These are phyloP conservation scores for Bombus polaris DNA, from an alignment of 1,140 invertebrate species.

Conservation along the genomic window DNA sequence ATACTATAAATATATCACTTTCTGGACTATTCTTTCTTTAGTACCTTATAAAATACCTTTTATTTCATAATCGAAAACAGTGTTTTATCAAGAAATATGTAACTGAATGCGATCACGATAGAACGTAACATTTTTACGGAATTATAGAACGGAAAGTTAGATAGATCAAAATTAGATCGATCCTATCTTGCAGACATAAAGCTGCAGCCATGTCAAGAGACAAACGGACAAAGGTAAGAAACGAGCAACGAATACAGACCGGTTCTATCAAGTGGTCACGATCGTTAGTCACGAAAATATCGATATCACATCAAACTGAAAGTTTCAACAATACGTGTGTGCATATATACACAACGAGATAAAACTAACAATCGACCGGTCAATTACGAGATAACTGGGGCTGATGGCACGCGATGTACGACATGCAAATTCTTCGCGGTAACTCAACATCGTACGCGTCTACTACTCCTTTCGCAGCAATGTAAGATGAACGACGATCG, in stretches of 20 bases:
- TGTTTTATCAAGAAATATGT: not conserved
- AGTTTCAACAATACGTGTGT: not conserved
- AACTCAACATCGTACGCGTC: no score
- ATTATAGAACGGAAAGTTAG: not conserved
- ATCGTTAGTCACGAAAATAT: constrained; percentile 18
- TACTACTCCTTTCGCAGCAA: not conserved
- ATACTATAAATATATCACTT: not conserved
- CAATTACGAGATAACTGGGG: constrained; percentile 27
- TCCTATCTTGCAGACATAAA: not conserved
- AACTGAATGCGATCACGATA: not conserved
- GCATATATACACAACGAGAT: not conserved
- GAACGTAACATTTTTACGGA: not conserved
- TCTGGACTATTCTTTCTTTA: not conserved
- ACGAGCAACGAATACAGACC: constrained; percentile 81
- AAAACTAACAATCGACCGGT: constrained; percentile 1
- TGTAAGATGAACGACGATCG: not conserved
- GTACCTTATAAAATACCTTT: not conserved
- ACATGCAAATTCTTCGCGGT: constrained; percentile 31
- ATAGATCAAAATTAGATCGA: not conserved
- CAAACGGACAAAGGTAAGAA: constrained; percentile 24
- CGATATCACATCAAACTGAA: not conserved
- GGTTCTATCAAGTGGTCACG: not conserved
- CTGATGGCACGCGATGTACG: constrained; percentile 10
- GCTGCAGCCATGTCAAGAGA: not conserved
- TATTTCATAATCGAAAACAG: not conserved